Conservation (phyloP, 2,888 invertebrate genomes). For the Cordylochernes scorpioides region DNA sequence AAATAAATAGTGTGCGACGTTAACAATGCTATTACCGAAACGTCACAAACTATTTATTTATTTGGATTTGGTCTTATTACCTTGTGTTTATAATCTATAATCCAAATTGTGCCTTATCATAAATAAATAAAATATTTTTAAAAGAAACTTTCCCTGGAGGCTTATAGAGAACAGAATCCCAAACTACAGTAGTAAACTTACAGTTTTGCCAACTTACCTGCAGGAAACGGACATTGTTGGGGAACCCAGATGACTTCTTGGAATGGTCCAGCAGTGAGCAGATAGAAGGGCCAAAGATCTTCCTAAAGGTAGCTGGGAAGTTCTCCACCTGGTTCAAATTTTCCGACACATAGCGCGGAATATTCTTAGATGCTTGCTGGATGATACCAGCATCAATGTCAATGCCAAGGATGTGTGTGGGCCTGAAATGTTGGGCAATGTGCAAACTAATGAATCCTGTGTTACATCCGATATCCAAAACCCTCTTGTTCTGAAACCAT, state of each 20-base stretch:
- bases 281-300: slow-evolving; percentile 42
- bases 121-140: too few relatives aligned
- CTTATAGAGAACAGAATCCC: too few relatives aligned
- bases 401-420: slow-evolving; percentile 59
- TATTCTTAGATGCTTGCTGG: slow-evolving; percentile 40
- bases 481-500: slow-evolving; percentile 61
- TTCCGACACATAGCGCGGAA: slow-evolving; percentile 21
- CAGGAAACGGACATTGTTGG: slow-evolving; percentile 36
- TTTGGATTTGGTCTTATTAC: too few relatives aligned
- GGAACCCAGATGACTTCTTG: slow-evolving; percentile 30
- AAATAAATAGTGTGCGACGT: too few relatives aligned
- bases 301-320: slow-evolving; percentile 66
- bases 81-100: too few relatives aligned
- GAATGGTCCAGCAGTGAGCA: slow-evolving; percentile 10
- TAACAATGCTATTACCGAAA: too few relatives aligned
- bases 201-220: slow-evolving; percentile 11
- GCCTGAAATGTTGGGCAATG: slow-evolving; percentile 56
- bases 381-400: slow-evolving; percentile 79
- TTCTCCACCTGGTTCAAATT: slow-evolving; percentile 13
- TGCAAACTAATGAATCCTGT: slow-evolving; percentile 78
- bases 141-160: too few relatives aligned
- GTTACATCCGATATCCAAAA: slow-evolving; percentile 92
- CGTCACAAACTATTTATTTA: too few relatives aligned
- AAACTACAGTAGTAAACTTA: too few relatives aligned
- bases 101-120: too few relatives aligned